Evolutionary conservation across 2,113 vertebrate species (phyloP).

Genomic region (Eptesicus fuscus): DNA sequence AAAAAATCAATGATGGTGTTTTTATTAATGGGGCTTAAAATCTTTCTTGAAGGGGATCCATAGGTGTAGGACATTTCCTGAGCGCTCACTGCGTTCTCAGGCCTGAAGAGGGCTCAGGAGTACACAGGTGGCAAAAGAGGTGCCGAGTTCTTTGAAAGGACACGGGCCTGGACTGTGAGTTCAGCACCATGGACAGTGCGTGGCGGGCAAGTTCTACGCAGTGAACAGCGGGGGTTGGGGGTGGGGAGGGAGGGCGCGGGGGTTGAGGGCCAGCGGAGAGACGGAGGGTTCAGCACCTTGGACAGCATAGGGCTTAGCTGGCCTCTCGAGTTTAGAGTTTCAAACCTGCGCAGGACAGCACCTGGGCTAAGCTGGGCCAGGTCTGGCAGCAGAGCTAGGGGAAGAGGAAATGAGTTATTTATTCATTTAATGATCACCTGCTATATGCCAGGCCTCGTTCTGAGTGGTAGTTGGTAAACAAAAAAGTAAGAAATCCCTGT

Average conservation of each 20-base stretch:
- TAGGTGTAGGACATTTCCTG: neutral
- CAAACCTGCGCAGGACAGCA: neutral
- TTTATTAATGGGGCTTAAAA: conserved; percentile 33
- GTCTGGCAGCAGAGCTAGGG: neutral
- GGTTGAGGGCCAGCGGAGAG: neutral
- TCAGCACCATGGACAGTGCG: neutral
- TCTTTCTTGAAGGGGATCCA: neutral
- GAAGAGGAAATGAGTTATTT: neutral
- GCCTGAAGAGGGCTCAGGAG: neutral
- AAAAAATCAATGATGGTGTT: neutral
- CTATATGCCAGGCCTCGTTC: neutral
- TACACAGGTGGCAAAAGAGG: neutral
- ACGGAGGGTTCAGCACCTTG: neutral
- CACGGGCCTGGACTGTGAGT: rapidly evolving
- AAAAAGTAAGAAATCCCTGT: neutral
- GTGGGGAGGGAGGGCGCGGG: no score
- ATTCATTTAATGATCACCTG: neutral
- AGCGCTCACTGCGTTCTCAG: neutral
- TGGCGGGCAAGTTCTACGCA: neutral
- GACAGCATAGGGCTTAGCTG: neutral
- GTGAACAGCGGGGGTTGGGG: neutral
- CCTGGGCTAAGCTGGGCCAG: rapidly evolving
- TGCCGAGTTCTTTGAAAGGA: neutral
- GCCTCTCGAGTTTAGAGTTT: neutral
- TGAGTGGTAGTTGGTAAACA: neutral